Base-by-base conservation (phyloP, 2,113 vertebrate genomes). In the Salvelinus alpinus region DNA sequence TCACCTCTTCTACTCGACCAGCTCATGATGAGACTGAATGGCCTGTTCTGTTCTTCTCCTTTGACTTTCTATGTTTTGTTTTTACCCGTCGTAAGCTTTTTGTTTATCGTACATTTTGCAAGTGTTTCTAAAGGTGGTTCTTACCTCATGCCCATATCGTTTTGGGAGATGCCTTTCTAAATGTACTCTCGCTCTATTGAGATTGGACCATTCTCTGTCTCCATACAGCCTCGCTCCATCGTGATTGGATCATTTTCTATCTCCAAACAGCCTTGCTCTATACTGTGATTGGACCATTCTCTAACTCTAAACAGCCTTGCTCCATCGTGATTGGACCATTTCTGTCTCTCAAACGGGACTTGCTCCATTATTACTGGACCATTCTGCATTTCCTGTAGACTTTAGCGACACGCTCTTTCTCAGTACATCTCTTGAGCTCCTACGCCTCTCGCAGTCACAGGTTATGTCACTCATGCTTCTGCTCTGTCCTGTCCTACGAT, bases 51-150 rank as follows among this genome's bases (percentile, higher is more conserved):
- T 89, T 86, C 77, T 78, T 73, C 77, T 85, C 84, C 86, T 82
- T 81, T 31, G 60, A 75, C 76, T 80, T 75, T 75, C 51, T 80
- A 72, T 87, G 2, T 76, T 89, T 74, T 80, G 4, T 76, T 86
- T 87, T 84, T 1, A 66, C 51, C 16, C 16, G 82, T 79, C 71
- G 13, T n/a, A 68, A 70, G 47, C 85, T 87, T 66, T 87, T 65
- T 64, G 25, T 87, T 89, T 79, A 78, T 57, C 89, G 79, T 92
- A 92, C 93, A 93, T 94, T 94, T 94, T 93, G 92, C 93, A 94
- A 94, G 92, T 94, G 91, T 93, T 93, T 91, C 59, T 81, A 86
- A 93, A 92, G 92, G 91, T 89, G 89, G 90, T 85, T 89, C 87
- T 69, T 87, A 88, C 80, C 75, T 85, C 92, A 91, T 92, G 64